phyloP scores from a whole-genome alignment of 2,888 invertebrate species.

The Dexiosoma caninum region DNA sequence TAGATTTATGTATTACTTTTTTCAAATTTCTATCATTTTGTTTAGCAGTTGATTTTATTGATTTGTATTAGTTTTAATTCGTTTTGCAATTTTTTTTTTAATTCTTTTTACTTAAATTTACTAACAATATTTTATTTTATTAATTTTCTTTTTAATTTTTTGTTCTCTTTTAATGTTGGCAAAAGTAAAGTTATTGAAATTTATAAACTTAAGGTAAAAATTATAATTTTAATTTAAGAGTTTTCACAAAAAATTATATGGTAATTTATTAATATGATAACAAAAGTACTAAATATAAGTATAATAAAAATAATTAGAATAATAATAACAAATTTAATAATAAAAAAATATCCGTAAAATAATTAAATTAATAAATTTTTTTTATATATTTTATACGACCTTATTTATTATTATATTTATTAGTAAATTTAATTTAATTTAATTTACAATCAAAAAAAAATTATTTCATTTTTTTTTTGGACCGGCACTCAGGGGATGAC shows the following conservation, averaged over 20 bases:
- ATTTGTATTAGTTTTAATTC: conserved; percentile 68
- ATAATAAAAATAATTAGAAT: not conserved
- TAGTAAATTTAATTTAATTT: too few species aligned
- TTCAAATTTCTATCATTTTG: conserved; percentile 46
- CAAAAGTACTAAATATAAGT: too few species aligned
- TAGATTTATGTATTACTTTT: conserved; percentile 3
- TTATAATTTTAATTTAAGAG: conserved; percentile 8
- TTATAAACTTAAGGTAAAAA: conserved; percentile 35
- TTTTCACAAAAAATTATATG: conserved; percentile 28
- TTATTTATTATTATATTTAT: too few species aligned
- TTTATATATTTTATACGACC: too few species aligned
- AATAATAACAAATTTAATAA: not conserved
- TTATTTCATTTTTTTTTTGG: too few species aligned
- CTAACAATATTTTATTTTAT: conserved; percentile 44
- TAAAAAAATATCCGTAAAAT: too few species aligned
- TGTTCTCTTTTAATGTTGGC: conserved; percentile 47
- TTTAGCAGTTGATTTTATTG: conserved; percentile 55
- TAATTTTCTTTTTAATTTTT: conserved; percentile 65
- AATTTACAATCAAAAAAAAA: too few species aligned
- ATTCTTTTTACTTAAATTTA: conserved; percentile 27
- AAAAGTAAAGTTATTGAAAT: conserved; percentile 43
- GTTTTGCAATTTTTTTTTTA: conserved; percentile 6
- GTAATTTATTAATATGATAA: not conserved
- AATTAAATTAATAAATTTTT: too few species aligned
- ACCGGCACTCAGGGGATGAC: too few species aligned